Evolutionary conservation across 1,140 invertebrate genomes (phyloP).

Genomic region (Conopomorpha cramerella): DNA sequence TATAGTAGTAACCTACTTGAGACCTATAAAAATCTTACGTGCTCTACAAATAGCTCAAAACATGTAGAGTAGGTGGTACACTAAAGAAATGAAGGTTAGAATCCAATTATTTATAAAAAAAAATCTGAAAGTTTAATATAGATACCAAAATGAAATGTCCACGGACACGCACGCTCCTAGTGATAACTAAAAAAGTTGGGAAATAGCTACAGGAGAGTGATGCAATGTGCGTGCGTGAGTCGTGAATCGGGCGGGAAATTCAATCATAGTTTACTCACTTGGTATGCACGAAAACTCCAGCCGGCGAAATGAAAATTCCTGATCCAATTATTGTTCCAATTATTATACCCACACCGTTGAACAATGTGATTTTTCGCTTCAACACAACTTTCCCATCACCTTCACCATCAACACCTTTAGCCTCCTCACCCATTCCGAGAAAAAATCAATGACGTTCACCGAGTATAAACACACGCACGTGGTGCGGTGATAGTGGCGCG

Average conservation of each 20-base stretch:
- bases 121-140: too few species aligned
- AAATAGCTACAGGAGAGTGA: slow-evolving; percentile 1
- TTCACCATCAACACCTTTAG: slow-evolving; percentile 45
- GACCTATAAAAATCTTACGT: too few species aligned
- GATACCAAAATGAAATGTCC: too few species aligned
- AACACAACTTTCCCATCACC: slow-evolving; percentile 66
- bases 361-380: slow-evolving; percentile 81
- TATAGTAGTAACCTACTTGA: too few species aligned
- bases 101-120: too few species aligned
- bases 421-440: slow-evolving; percentile 54
- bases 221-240: too few species aligned
- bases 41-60: too few species aligned
- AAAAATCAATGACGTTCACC: slow-evolving; percentile 41
- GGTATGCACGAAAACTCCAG: slow-evolving; percentile 69
- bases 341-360: slow-evolving; percentile 87
- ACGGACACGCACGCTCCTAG: too few species aligned
- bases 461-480: slow-evolving; percentile 39
- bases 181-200: too few species aligned
- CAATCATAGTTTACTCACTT: slow-evolving; percentile 53
- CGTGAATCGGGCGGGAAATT: slow-evolving; percentile 29
- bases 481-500: slow-evolving; percentile 15
- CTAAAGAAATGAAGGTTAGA: too few species aligned
- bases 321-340: slow-evolving; percentile 84
- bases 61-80: too few species aligned
- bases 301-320: slow-evolving; percentile 83